Evolutionary conservation across 2,888 invertebrate genomes (phyloP).

Genomic region (Tenthredo amoena): DNA sequence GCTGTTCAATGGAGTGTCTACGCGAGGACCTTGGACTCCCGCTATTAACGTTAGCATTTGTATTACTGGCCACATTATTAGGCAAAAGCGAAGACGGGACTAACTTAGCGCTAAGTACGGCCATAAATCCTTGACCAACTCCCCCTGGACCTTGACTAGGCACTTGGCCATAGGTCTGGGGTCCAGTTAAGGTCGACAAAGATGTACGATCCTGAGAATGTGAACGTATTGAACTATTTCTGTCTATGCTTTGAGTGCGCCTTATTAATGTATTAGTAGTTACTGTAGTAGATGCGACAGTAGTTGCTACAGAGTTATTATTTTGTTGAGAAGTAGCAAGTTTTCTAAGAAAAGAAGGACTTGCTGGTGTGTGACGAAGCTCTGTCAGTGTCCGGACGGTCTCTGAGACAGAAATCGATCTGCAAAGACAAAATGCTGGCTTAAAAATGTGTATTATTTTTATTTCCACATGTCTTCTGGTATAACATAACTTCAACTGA

Average conservation of each 20-base stretch:
- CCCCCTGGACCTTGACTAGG: conserved; percentile 78
- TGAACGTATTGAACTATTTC: conserved; percentile 65
- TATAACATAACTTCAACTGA: conserved; percentile 57
- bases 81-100: conserved; percentile 66
- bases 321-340: conserved; percentile 57
- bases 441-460: not conserved
- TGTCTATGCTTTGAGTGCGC: conserved; percentile 65
- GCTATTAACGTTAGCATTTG: conserved; percentile 59
- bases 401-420: conserved; percentile 85
- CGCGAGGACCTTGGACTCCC: conserved; percentile 72
- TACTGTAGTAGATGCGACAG: conserved; percentile 37
- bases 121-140: conserved; percentile 85
- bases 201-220: conserved; percentile 61
- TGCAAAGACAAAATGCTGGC: conserved; percentile 55
- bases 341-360: conserved; percentile 86
- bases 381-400: conserved; percentile 92
- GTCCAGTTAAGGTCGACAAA: not conserved
- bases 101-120: conserved; percentile 86
- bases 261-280: conserved; percentile 61
- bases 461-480: not conserved
- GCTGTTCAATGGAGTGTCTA: conserved; percentile 77
- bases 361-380: conserved; percentile 92
- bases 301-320: conserved; percentile 36
- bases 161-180: conserved; percentile 24
- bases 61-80: conserved; percentile 57